phyloP scores from a whole-genome alignment of 2,113 vertebrate species.

The Mustela nigripes region DNA sequence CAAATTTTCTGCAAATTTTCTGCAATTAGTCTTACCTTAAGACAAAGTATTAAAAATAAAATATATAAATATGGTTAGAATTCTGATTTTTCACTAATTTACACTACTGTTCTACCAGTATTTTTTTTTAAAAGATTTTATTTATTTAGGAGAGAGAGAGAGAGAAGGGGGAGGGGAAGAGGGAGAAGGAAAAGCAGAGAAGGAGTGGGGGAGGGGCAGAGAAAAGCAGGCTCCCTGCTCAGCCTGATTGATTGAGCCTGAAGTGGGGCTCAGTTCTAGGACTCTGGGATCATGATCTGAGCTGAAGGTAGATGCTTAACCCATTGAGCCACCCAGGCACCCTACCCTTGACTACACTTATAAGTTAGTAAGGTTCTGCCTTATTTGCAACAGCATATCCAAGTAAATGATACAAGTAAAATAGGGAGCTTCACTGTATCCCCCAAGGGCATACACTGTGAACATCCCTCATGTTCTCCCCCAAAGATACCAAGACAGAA shows the following conservation, averaged over 20 bases:
- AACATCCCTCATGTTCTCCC: background rate
- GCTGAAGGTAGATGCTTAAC: background rate
- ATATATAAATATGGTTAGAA: background rate
- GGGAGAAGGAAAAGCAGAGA: background rate
- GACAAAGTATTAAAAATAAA: background rate
- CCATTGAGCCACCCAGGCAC: background rate
- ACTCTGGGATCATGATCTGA: background rate
- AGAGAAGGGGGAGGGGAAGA: no score
- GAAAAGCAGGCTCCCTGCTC: background rate
- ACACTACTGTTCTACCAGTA: no score
- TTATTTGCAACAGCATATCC: background rate
- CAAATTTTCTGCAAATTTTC: background rate
- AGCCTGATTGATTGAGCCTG: background rate
- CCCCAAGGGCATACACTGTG: rapidly evolving
- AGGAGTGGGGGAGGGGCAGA: background rate
- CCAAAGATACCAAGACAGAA: background rate
- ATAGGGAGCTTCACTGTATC: background rate
- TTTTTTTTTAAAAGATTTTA: background rate
- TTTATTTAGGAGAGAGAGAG: background rate
- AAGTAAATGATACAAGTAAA: background rate
- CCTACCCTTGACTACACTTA: background rate
- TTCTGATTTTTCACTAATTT: conserved; percentile 29
- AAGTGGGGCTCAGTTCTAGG: background rate
- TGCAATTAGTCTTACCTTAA: background rate
- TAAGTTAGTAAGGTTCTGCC: background rate